These are phyloP conservation scores for Leptopilina clavipes DNA, from an alignment of 1,140 invertebrate species.

Conservation along the genomic window DNA sequence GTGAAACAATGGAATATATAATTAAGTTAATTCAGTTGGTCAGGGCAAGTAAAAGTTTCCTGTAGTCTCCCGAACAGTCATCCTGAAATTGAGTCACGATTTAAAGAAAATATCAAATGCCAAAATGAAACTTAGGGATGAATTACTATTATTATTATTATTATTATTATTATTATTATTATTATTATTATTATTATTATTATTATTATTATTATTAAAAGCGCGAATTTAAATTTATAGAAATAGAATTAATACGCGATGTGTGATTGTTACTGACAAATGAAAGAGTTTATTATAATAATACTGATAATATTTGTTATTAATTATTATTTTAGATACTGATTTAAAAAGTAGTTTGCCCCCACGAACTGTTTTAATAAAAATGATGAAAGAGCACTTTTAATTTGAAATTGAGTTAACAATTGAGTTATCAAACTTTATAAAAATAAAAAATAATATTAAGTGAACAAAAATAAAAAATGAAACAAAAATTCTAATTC, in stretches of 20 bases:
- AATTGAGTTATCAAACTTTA: no score
- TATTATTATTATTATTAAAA: slow-evolving; percentile 39
- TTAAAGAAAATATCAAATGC: slow-evolving; percentile 48
- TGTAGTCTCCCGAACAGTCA: slow-evolving; percentile 95
- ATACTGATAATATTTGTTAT: no score
- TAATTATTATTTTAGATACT: no score
- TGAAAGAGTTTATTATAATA: neutral
- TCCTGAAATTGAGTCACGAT: slow-evolving; percentile 80
- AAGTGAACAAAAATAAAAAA: no score
- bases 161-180: no score
- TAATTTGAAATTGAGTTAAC: no score
- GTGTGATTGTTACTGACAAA: slow-evolving; percentile 19
- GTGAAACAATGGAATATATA: slow-evolving; percentile 38
- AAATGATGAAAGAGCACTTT: no score
- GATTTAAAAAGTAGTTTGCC: no score
- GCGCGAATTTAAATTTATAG: neutral
- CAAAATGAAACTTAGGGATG: slow-evolving; percentile 47
- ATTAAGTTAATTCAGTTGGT: slow-evolving; percentile 78
- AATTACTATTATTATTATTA: slow-evolving; percentile 39
- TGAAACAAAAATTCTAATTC: no score
- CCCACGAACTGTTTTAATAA: no score
- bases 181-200: no score
- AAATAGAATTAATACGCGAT: neutral
- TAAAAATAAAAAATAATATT: no score
- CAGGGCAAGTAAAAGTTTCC: slow-evolving; percentile 89